Evolutionary conservation across 2,888 invertebrate species (phyloP).

Genomic region (Horisme vitalbata): DNA sequence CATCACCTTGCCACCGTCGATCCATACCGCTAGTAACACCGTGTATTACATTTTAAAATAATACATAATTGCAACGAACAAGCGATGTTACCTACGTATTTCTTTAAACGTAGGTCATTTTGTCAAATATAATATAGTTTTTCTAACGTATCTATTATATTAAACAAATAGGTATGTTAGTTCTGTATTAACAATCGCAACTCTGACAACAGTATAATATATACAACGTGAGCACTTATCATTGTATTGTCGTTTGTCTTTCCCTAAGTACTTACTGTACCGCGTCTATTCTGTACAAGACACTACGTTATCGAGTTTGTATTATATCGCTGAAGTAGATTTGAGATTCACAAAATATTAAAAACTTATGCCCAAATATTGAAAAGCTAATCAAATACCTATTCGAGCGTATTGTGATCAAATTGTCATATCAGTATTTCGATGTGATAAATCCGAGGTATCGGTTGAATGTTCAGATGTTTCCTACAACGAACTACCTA

Average conservation of each 20-base stretch:
- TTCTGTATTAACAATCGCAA: slow-evolving; percentile 48
- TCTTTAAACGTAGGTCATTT: background rate
- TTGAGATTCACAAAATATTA: too few species aligned
- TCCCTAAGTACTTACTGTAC: slow-evolving; percentile 48
- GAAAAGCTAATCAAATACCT: too few species aligned
- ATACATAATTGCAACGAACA: background rate
- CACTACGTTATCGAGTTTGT: slow-evolving; percentile 24
- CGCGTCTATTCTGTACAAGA: slow-evolving; percentile 44
- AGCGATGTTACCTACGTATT: background rate
- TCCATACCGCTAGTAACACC: too few species aligned
- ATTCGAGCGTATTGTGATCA: too few species aligned
- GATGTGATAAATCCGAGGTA: too few species aligned
- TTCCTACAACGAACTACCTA: too few species aligned
- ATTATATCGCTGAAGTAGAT: slow-evolving; percentile 10
- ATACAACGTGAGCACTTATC: slow-evolving; percentile 68
- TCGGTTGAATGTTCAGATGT: too few species aligned
- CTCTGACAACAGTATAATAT: slow-evolving; percentile 62
- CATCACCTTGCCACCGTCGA: too few species aligned
- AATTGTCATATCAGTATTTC: too few species aligned
- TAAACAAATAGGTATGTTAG: slow-evolving; percentile 37
- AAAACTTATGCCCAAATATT: too few species aligned
- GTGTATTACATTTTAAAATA: too few species aligned
- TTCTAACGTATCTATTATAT: slow-evolving; percentile 15
- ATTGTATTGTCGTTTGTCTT: slow-evolving; percentile 72
- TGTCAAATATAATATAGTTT: background rate